These are phyloP conservation scores for Sitophilus oryzae DNA, from an alignment of 1,140 invertebrate genomes.

Conservation along the genomic window DNA sequence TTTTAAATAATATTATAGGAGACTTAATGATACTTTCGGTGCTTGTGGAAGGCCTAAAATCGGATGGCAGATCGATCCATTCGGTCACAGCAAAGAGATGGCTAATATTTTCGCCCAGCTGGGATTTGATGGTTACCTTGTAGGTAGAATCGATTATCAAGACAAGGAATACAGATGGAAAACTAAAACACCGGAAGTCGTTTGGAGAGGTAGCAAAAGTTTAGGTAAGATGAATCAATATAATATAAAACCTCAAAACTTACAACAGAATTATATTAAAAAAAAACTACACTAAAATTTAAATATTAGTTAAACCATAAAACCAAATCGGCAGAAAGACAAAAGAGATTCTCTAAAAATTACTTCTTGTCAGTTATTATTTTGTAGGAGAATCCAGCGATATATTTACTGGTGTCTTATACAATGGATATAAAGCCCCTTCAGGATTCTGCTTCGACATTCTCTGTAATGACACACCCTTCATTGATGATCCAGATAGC, in stretches of 20 bases:
- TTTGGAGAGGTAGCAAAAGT: slow-evolving; percentile 66
- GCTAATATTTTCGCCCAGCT: slow-evolving; percentile 64
- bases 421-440: slow-evolving; percentile 74
- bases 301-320: too few species aligned
- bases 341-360: background rate
- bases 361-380: background rate
- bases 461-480: slow-evolving; percentile 52
- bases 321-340: slow-evolving; percentile 17
- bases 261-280: too few species aligned
- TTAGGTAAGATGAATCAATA: slow-evolving; percentile 43
- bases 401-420: slow-evolving; percentile 66
- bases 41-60: slow-evolving; percentile 57
- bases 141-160: slow-evolving; percentile 69
- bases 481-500: slow-evolving; percentile 48
- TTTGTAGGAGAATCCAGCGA: slow-evolving; percentile 51
- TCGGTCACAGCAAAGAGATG: slow-evolving; percentile 65
- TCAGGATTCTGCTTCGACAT: slow-evolving; percentile 81
- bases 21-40: slow-evolving; percentile 54
- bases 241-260: too few species aligned
- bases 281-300: too few species aligned
- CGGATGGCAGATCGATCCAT: slow-evolving; percentile 71
- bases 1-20: slow-evolving; percentile 11
- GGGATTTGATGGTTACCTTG: slow-evolving; percentile 66
- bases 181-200: slow-evolving; percentile 64
- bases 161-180: slow-evolving; percentile 58